Evolutionary conservation across 1,140 invertebrate genomes (phyloP).

Genomic region (Tetranychus cinnabarinus): DNA sequence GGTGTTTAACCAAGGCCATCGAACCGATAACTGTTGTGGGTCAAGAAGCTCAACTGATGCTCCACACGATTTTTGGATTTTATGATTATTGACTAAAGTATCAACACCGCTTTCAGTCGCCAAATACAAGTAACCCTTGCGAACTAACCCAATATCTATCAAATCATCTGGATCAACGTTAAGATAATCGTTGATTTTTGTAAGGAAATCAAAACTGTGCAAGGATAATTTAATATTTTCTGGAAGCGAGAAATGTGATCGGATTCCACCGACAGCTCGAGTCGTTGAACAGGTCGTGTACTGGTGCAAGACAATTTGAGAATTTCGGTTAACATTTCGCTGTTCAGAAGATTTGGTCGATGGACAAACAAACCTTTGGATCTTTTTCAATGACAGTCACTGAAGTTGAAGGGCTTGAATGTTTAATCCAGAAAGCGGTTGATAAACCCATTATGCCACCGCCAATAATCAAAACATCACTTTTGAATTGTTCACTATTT

Average conservation of each 20-base stretch:
- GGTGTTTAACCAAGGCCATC: constrained; percentile 77
- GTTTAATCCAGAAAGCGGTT: constrained; percentile 70
- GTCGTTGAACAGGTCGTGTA: constrained; percentile 47
- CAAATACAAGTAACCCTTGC: constrained; percentile 63
- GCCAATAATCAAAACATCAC: constrained; percentile 53
- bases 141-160: constrained; percentile 55
- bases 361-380: constrained; percentile 33
- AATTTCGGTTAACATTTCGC: neutral
- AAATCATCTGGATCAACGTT: constrained; percentile 32
- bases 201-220: constrained; percentile 67
- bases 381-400: constrained; percentile 74
- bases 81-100: constrained; percentile 41
- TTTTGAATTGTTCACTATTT: too few relatives aligned
- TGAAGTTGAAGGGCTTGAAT: constrained; percentile 33
- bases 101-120: constrained; percentile 43
- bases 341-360: neutral
- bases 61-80: constrained; percentile 51
- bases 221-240: constrained; percentile 85
- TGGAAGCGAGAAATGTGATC: constrained; percentile 75
- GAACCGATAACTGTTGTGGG: constrained; percentile 35
- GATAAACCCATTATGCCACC: constrained; percentile 76
- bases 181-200: constrained; percentile 48
- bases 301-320: constrained; percentile 27
- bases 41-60: constrained; percentile 50
- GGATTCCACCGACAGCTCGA: constrained; percentile 55